These are phyloP conservation scores for Chinchilla lanigera DNA, from an alignment of 2,113 vertebrate species.

Conservation along the genomic window DNA sequence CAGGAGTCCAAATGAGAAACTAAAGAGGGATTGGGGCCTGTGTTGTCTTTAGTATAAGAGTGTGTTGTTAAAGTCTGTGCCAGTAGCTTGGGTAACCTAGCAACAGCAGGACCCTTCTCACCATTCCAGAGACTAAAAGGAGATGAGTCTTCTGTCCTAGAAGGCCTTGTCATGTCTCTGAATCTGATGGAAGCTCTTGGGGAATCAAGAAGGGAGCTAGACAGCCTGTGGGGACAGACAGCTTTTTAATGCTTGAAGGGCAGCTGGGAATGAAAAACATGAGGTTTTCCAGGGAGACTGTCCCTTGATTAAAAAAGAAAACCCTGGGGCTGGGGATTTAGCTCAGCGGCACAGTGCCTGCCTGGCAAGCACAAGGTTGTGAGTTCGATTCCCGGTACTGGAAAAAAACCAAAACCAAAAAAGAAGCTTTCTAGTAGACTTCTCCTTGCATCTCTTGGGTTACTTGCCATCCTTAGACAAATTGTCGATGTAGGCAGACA, in stretches of 20 bases:
- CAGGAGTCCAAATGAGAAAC: slow-evolving; percentile 48
- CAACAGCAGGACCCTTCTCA: slow-evolving; percentile 57
- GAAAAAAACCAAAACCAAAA: too few species aligned
- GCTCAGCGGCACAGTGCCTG: too few species aligned
- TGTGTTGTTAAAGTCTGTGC: slow-evolving; percentile 26
- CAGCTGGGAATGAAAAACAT: slow-evolving; percentile 12
- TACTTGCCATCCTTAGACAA: slow-evolving; percentile 30
- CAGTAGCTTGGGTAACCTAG: slow-evolving; percentile 39
- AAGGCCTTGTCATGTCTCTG: not conserved
- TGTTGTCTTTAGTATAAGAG: slow-evolving; percentile 17
- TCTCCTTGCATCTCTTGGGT: not conserved
- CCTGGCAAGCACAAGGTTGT: too few species aligned
- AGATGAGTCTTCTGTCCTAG: not conserved
- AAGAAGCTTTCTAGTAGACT: slow-evolving; percentile 10
- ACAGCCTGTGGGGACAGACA: not conserved
- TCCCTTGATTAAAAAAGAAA: slow-evolving; percentile 30
- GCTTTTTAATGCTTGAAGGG: slow-evolving; percentile 23
- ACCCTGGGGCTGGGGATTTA: too few species aligned
- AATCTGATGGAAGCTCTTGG: not conserved
- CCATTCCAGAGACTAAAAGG: slow-evolving; percentile 56
- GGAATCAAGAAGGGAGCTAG: not conserved
- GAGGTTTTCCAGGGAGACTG: not conserved
- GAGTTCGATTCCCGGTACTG: too few species aligned
- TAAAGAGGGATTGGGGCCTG: not conserved
- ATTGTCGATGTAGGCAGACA: not conserved